A percentile compares a stretch with the other conserved stretches of the same genome.
Evolutionary conservation across 2,888 invertebrate genomes (phyloP).

Genomic region (Scaptomyza parva): DNA sequence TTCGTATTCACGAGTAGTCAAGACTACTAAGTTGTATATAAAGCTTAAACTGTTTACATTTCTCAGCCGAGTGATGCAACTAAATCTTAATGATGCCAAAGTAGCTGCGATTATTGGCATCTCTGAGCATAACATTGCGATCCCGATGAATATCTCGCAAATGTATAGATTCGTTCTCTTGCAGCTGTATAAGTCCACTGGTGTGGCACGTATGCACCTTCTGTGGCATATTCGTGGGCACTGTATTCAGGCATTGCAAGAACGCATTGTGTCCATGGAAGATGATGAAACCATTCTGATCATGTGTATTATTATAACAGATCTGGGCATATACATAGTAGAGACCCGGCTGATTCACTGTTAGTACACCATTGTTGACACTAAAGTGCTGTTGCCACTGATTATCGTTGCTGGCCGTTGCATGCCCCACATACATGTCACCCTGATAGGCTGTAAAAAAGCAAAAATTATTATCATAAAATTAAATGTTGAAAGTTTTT

Average conservation of each 20-base stretch:
- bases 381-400: slow-evolving; percentile 88
- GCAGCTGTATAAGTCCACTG: slow-evolving; percentile 88
- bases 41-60: slow-evolving; percentile 28
- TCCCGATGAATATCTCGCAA: slow-evolving; percentile 88
- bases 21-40: slow-evolving; percentile 33
- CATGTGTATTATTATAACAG: slow-evolving; percentile 91
- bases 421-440: slow-evolving; percentile 82
- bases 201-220: slow-evolving; percentile 92
- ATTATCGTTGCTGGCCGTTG: slow-evolving; percentile 86
- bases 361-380: slow-evolving; percentile 88
- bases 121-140: slow-evolving; percentile 84
- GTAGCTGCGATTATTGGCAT: slow-evolving; percentile 91
- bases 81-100: slow-evolving; percentile 90
- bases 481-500: not conserved
- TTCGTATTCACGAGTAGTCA: slow-evolving; percentile 44
- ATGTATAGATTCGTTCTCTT: slow-evolving; percentile 88
- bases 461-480: not conserved
- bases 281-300: slow-evolving; percentile 91
- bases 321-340: slow-evolving; percentile 93
- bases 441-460: slow-evolving; percentile 70
- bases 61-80: not conserved
- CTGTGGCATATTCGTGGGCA: slow-evolving; percentile 86
- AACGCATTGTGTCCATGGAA: slow-evolving; percentile 88
- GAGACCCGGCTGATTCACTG: slow-evolving; percentile 89
- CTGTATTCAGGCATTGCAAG: slow-evolving; percentile 90